A percentile compares a stretch with the other conserved stretches of the same genome.
Conservation (phyloP, 1,140 invertebrate genomes). For the Vanessa atalanta region DNA sequence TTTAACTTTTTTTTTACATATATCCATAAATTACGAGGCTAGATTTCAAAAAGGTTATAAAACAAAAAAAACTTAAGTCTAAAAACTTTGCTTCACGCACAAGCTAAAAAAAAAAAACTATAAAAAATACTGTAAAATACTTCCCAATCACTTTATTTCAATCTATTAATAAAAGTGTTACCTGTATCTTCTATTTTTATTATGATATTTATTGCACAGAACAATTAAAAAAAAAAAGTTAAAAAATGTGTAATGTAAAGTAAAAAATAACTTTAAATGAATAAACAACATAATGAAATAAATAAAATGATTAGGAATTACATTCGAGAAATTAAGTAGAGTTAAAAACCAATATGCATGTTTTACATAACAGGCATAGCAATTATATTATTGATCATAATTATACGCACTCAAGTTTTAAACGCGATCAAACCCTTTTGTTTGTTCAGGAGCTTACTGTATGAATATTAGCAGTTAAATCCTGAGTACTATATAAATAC, state of each 20-base stretch:
- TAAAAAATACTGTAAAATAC: constrained; percentile 18
- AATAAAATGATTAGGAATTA: constrained; percentile 6
- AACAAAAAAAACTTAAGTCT: constrained; percentile 10
- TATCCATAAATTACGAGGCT: background rate
- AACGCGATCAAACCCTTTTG: too few species aligned
- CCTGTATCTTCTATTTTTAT: background rate
- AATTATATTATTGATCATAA: too few species aligned
- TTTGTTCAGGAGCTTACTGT: too few species aligned
- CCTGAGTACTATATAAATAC: too few species aligned
- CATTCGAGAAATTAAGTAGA: constrained; percentile 26
- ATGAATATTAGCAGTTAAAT: too few species aligned
- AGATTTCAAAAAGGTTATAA: background rate
- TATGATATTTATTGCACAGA: too few species aligned
- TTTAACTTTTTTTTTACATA: constrained; percentile 20
- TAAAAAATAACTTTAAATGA: too few species aligned
- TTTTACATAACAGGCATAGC: too few species aligned
- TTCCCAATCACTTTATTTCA: constrained; percentile 22
- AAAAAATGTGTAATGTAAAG: too few species aligned
- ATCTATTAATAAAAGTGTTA: background rate
- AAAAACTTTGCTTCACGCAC: background rate
- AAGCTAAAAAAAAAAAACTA: background rate
- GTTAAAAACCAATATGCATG: background rate
- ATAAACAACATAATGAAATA: background rate
- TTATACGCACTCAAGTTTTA: too few species aligned
- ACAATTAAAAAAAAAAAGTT: too few species aligned